Evolutionary conservation across 2,113 vertebrate species (phyloP), one percentile per base, ranked within the genome.

Genomic region (Petroica traversi): DNA sequence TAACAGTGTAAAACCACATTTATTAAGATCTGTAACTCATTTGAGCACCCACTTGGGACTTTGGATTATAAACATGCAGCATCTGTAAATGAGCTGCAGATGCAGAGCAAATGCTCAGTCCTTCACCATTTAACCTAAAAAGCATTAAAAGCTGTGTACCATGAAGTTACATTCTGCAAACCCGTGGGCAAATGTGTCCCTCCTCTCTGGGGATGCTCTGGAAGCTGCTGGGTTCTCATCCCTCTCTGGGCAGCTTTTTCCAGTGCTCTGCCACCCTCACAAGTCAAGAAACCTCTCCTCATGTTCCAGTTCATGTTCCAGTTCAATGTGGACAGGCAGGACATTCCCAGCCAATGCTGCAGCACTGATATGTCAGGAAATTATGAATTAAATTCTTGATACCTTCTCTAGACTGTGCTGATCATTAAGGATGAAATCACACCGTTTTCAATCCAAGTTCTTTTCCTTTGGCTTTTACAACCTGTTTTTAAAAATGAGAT

Each of bases 141-240:
- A 64, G 58, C 45, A 55, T 25, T n/a, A 11, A 59, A 74, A 77
- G 19, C 75, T 33, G n/a, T 2, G 13, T 19, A 2, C 19, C 43
- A 18, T 28, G 1, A 16, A 17, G 24, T 23, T 16, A 25, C 2
- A 14, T 11, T 57, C 62, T 68, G 31, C 62, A 84, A 34, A 55
- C 16, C 43, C 2, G 0, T 7, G 15, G 31, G 4, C 3, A 4
- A 68, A 13, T 1, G 8, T 67, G 33, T 67, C 20, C 25, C 25
- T 68, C 9, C 38, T 29, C 3, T 0, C 41, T 51, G 78, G 36
- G 28, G 31, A 8, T 0, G 1, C 54, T 45, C 57, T 48, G 43
- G 5, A 40, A 82, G 22, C 3, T 26, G 8, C 38, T 14, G 22
- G 38, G 8, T 54, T 74, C 62, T n/a, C 31, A 15, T 26, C 57